Evolutionary conservation across 2,797 vertebrate species (phyloP).

Genomic region (Myotis planiceps): DNA sequence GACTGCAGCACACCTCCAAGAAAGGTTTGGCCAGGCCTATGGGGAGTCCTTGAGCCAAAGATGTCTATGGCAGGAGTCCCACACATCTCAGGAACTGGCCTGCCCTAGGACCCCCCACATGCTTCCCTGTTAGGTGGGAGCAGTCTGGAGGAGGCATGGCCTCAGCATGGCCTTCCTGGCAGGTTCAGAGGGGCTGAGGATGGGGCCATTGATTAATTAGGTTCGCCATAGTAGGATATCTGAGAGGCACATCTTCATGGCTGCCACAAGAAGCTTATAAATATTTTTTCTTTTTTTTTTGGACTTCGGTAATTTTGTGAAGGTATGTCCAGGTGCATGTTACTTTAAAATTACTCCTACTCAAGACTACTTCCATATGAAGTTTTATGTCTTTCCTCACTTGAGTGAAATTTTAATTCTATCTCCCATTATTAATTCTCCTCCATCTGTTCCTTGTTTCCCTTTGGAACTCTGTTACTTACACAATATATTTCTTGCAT

Average conservation of each 20-base stretch:
- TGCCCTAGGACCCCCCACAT: background rate
- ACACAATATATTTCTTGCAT: background rate
- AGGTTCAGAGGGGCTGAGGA: background rate
- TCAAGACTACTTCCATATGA: background rate
- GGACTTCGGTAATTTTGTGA: background rate
- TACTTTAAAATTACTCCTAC: background rate
- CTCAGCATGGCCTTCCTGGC: background rate
- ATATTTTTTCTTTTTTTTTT: background rate
- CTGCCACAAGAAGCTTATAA: background rate
- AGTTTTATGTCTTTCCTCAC: background rate
- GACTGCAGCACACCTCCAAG: background rate
- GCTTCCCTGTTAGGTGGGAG: background rate
- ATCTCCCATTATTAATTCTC: background rate
- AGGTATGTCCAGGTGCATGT: background rate
- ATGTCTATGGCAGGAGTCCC: background rate
- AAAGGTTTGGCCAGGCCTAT: background rate
- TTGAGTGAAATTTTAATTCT: background rate
- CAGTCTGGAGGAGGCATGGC: background rate
- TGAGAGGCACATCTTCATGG: background rate
- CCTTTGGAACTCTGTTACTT: background rate
- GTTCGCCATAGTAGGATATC: background rate
- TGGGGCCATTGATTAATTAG: background rate
- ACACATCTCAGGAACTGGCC: background rate
- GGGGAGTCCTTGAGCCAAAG: background rate
- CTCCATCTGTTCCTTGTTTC: background rate